Evolutionary conservation across 2,888 invertebrate genomes (phyloP), one percentile per base, ranked within the genome.

Genomic region (Lamellibrachia satsuma): DNA sequence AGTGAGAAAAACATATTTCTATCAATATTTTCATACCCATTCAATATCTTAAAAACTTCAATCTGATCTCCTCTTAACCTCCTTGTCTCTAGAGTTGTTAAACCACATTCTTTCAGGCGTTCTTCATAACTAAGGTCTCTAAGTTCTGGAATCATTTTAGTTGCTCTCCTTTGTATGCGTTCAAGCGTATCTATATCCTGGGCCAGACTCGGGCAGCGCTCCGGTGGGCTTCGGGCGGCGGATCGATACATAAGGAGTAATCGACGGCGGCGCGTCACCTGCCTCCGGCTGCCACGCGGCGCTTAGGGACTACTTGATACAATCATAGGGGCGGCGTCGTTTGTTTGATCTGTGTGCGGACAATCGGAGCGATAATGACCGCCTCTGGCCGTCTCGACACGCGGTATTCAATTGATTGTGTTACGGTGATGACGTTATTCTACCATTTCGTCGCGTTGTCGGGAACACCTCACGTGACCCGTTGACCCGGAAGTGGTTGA

Each of bases 211-310:
- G 39, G 39, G 39, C 39, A 1, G 39, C 39, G 39, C n/a, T 3
- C 75, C 75, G 22, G 22, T 22, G 6, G 75, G 6, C 15, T 15
- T 75, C 6, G 6, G 15, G 75, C 15, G 4, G 75, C 75, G 75
- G 75, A 75, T 75, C 75, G 75, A 75, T 75, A 75, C 75, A 75
- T n/a, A 22, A 75, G 75, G 75, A 75, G 75, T 75, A 75, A 75
- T 75, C 75, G 75, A 9, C 55, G 55, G 9, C 55, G 55, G 9
- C 8, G 55, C 55, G 55, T 55, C 55, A 55, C 9, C 55, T 55
- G 55, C 55, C 55, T 7, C 8, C 55, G 55, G 55, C 55, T 55
- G 7, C 8, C 2, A 75, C 3, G 75, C 22, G n/a, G 11, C 75
- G 75, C 75, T n/a, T 15, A 22, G 75, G 75, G 75, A 75, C 75